Base-by-base conservation (phyloP, 2,797 vertebrate genomes). In the Epinephelus awoara region DNA sequence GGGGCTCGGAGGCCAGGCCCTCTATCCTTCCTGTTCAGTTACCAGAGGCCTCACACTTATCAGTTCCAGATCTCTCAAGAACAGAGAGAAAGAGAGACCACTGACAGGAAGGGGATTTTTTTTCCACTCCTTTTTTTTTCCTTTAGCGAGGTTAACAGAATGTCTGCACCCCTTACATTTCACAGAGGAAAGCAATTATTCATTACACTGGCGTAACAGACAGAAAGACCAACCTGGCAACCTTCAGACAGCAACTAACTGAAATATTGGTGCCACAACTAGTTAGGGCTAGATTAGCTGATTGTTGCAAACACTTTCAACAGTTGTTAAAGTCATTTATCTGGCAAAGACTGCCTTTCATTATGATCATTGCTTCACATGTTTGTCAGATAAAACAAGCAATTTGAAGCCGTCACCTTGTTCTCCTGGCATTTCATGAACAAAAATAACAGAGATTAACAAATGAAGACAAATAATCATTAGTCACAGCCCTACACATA, bases 1-100 rank as follows among this genome's bases (percentile, higher is more conserved):
- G 82, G 91, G 89, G 88, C 89, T 87, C 55, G 0, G 67, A 84
- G 50, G 82, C 92, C 87, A 80, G 84, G 80, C 82, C 87, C 92
- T 93, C 88, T 67, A 85, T 94, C 93, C 94, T 94, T 95, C 88
- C 75, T 94, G 93, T 93, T 93, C 88, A 72, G 85, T 89, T 92
- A 91, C 82, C 67, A 83, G 90, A 95, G 91, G 83, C 90, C 93
- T 85, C 38, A 65, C 23, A 0, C 82, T 92, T 94, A 95, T 94
- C 93, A 93, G 85, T 91, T 93, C 93, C 14, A 47, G 87, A 92
- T 94, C 94, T 93, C 83, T 83, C 91, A 90, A 91, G 90, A 93
- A 87, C 86, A 89, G 88, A 92, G 83, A 87, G 86, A 90, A 79
- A 91, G 74, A 87, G 86, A 93, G 89, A 91, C 85, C 90, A 88